These are phyloP conservation scores for Notiomystis cincta DNA, from an alignment of 2,113 vertebrate genomes.

Conservation along the genomic window DNA sequence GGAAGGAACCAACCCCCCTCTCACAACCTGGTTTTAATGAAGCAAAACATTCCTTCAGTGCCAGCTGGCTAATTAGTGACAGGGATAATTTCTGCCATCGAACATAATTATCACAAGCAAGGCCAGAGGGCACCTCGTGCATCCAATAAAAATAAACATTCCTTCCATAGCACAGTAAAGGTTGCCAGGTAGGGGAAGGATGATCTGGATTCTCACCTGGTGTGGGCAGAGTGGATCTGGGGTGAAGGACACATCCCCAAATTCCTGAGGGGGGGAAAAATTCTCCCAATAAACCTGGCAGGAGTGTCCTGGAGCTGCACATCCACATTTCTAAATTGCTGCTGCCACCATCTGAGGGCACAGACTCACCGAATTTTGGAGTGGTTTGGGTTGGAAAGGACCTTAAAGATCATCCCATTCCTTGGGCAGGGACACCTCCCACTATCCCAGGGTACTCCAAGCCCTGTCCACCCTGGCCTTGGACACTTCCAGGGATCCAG, in stretches of 20 bases:
- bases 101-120: neutral
- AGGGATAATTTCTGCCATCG: neutral
- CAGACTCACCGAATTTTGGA: neutral
- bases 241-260: neutral
- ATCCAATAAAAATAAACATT: neutral
- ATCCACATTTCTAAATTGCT: neutral
- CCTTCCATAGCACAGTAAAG: neutral
- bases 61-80: neutral
- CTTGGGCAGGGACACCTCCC: neutral
- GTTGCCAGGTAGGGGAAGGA: neutral
- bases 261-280: neutral
- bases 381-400: neutral
- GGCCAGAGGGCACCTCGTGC: neutral
- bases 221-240: neutral
- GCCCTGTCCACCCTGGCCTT: accelerated
- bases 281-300: neutral
- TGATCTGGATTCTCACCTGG: neutral
- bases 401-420: neutral
- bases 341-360: neutral
- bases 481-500: neutral
- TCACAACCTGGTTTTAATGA: neutral
- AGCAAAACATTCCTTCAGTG: neutral
- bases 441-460: neutral
- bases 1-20: neutral
- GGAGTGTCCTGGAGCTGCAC: neutral